Evolutionary conservation across 2,113 vertebrate genomes (phyloP).

Genomic region (Epinephelus lanceolatus): DNA sequence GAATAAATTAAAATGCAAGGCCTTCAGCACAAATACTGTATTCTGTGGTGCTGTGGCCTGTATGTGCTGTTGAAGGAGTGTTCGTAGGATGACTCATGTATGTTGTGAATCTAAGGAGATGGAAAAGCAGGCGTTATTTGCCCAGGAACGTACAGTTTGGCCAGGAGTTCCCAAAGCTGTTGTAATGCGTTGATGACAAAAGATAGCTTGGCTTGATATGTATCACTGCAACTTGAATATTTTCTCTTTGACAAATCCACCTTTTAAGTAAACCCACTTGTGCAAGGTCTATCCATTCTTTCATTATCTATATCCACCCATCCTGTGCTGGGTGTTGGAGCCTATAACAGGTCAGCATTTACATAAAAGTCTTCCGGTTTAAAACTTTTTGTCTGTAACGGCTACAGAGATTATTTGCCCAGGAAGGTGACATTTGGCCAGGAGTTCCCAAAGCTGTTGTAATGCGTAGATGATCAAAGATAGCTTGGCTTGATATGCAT

Average conservation of each 20-base stretch:
- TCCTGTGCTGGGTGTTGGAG: background rate
- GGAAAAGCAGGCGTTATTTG: background rate
- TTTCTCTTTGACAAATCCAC: slow-evolving; percentile 3
- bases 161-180: background rate
- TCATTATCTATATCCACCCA: too few relatives aligned
- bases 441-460: background rate
- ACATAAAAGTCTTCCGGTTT: background rate
- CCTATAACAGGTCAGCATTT: background rate
- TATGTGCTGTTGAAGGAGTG: background rate
- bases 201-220: slow-evolving; percentile 50
- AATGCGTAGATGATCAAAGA: background rate
- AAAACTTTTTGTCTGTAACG: too few relatives aligned
- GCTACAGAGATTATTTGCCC: background rate
- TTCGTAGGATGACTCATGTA: background rate
- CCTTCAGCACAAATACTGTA: background rate
- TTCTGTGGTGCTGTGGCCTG: background rate
- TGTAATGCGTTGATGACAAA: background rate
- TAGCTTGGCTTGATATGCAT: slow-evolving; percentile 48
- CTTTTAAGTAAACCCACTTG: background rate
- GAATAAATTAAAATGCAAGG: background rate
- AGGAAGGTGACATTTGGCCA: background rate
- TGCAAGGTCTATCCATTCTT: background rate
- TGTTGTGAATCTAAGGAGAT: background rate
- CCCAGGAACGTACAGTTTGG: background rate
- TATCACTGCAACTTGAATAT: slow-evolving; percentile 1